Evolutionary conservation across 1,140 invertebrate genomes (phyloP).

Genomic region (Monomorium pharaonis): DNA sequence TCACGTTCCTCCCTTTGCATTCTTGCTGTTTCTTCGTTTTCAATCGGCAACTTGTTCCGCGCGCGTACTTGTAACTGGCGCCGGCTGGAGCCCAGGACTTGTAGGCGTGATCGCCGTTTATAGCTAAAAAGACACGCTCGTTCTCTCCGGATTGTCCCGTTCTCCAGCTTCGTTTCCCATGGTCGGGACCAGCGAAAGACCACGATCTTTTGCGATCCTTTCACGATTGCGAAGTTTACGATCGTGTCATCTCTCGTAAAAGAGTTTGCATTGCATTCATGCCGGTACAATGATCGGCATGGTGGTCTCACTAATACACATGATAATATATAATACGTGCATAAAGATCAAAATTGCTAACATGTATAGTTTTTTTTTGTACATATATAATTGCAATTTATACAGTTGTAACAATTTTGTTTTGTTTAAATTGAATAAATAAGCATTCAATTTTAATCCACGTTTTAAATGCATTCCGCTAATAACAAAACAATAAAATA

Average conservation of each 20-base stretch:
- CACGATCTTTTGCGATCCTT: background rate
- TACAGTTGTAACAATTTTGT: background rate
- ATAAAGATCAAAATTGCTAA: background rate
- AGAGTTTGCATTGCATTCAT: background rate
- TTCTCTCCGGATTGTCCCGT: conserved; percentile 19
- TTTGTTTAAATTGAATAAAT: background rate
- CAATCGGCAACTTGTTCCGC: conserved; percentile 78
- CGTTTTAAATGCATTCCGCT: background rate
- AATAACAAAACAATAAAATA: background rate
- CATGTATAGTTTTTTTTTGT: too few species aligned
- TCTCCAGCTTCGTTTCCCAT: background rate
- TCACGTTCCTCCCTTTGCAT: conserved; percentile 81
- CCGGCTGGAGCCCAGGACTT: conserved; percentile 30
- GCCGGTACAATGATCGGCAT: background rate
- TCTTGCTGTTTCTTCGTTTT: conserved; percentile 77
- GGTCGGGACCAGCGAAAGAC: background rate
- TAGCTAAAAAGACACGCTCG: conserved; percentile 49
- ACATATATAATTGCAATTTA: background rate
- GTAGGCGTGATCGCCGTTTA: conserved; percentile 67
- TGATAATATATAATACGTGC: background rate
- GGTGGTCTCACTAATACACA: background rate
- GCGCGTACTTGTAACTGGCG: conserved; percentile 67
- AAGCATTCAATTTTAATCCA: background rate
- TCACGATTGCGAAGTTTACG: conserved; percentile 18
- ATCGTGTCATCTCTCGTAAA: background rate